A percentile compares a stretch with the other conserved stretches of the same genome.
Evolutionary conservation across 2,113 vertebrate species (phyloP).

Genomic region (Zosterops japonicus): DNA sequence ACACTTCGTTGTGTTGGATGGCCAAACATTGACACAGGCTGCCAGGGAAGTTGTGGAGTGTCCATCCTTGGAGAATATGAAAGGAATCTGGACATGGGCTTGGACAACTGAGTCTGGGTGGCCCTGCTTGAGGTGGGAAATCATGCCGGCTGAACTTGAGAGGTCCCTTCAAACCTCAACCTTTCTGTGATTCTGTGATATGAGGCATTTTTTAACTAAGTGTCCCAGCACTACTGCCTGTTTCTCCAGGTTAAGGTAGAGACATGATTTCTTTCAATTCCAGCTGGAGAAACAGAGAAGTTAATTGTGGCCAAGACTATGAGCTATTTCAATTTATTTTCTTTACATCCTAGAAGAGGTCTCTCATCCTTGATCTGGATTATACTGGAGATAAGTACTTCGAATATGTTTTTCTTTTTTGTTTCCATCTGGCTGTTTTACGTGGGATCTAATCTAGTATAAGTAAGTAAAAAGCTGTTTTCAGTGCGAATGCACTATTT

Average conservation of each 20-base stretch:
- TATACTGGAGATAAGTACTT: background rate
- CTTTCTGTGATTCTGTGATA: background rate
- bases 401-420: background rate
- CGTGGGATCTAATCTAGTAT: background rate
- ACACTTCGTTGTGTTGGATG: accelerated
- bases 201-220: background rate
- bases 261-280: background rate
- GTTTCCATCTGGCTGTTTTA: background rate
- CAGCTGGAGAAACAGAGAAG: background rate
- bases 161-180: background rate
- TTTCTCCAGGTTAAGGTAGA: background rate
- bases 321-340: background rate
- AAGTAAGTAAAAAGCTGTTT: background rate
- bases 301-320: background rate
- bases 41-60: background rate
- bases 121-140: background rate
- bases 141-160: background rate
- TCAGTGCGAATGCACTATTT: background rate
- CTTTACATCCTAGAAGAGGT: background rate
- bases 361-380: background rate
- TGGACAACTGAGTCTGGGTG: background rate
- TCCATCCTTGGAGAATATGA: background rate
- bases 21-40: background rate
- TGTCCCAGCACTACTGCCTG: background rate
- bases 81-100: background rate